Evolutionary conservation across 1,140 invertebrate genomes (phyloP), one percentile per base, ranked within the genome.

Genomic region (Cataglyphis hispanica): DNA sequence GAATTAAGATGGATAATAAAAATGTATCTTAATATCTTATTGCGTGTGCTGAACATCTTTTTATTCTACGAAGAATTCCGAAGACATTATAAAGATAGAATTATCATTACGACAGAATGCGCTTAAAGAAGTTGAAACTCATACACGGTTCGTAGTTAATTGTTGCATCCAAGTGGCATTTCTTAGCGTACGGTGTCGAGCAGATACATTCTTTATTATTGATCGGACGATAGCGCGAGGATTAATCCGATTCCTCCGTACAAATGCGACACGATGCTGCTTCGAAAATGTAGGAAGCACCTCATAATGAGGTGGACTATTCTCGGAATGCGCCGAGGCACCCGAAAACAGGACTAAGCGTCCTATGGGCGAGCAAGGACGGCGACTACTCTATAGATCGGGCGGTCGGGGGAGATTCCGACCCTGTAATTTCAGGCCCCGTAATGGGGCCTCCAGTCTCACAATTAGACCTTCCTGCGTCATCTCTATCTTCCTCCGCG

Each of bases 391-490:
- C 87, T 90, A 90, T 88, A 85, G 86, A 85, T 76, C 70, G 58
- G 58, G 86, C 88, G 85, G 76, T 86, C 89, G 84, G 88, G 78
- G 81, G 81, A 75, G 46, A 50, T 5, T 16, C 75, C 86, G 90
- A 89, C 91, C 94, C 93, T 94, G 91, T 94, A 94, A 94, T 94
- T 94, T 94, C 75, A 87, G 85, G 76, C 70, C 87, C 86, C 63
- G 89, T 94, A 94, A 94, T 94, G 90, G 91, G 87, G 75, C 80
- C 85, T 86, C 81, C 87, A 87, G 85, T 91, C 85, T 91, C 89
- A 90, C 94, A 94, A 94, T 94, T 94, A 94, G 92, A 92, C 91
- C 91, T 93, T 92, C 92, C 90, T 89, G 86, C 89, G 88, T 91
- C 89, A 78, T 89, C 86, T 88, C 60, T 87, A 87, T 90, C 83